A percentile compares a stretch with the other conserved stretches of the same genome.
Conservation (phyloP, 2,888 invertebrate genomes). For the Aradus depressus region DNA sequence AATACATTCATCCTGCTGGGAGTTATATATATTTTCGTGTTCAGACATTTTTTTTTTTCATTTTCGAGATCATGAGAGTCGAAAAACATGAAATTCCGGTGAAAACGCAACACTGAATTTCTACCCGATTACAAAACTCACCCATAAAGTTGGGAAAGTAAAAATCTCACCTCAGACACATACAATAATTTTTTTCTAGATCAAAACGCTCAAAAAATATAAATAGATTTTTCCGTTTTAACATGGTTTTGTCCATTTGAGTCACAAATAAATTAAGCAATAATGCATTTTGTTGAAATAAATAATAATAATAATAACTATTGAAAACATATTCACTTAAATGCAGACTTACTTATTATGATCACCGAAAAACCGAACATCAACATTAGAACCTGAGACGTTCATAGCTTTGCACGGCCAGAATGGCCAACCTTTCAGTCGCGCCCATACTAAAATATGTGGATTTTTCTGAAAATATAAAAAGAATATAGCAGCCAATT, state of each 20-base stretch:
- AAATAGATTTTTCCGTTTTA: not conserved
- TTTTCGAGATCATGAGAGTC: too few species aligned
- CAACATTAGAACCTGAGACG: constrained; percentile 54
- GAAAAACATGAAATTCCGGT: too few species aligned
- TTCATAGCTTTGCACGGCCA: constrained; percentile 95
- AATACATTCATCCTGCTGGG: too few species aligned
- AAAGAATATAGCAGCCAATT: not conserved
- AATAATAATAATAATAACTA: not conserved
- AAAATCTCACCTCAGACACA: too few species aligned
- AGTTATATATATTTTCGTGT: too few species aligned
- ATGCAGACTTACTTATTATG: constrained; percentile 55
- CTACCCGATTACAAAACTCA: too few species aligned
- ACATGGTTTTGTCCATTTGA: not conserved
- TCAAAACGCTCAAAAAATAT: not conserved
- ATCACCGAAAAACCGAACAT: constrained; percentile 89
- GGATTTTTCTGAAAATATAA: constrained; percentile 50
- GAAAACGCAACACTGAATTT: too few species aligned
- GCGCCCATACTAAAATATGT: constrained; percentile 90
- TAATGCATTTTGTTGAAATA: not conserved
- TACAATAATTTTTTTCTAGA: not conserved
- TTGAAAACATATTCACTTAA: not conserved
- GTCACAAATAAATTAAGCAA: not conserved
- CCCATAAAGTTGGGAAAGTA: too few species aligned
- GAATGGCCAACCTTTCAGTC: constrained; percentile 90
- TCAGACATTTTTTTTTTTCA: too few species aligned